Conservation (phyloP, 2,113 vertebrate genomes). For the Larimichthys crocea region DNA sequence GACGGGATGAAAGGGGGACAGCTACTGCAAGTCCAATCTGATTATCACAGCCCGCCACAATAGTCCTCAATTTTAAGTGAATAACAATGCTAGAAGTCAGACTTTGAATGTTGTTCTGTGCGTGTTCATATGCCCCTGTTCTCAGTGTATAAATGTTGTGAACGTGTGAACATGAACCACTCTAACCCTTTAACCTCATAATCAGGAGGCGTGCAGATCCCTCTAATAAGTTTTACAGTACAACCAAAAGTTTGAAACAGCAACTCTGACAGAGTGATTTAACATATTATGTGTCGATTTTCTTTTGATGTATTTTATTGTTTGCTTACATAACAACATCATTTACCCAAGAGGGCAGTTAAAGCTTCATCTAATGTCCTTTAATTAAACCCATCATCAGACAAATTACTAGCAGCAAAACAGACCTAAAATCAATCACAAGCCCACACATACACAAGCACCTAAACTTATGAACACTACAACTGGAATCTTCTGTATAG, state of each 20-base stretch:
- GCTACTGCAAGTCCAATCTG: neutral
- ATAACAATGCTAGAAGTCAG: neutral
- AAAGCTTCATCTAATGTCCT: constrained; percentile 9
- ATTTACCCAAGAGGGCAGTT: constrained; percentile 10
- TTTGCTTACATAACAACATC: neutral
- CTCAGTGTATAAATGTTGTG: neutral
- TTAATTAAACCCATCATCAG: constrained; percentile 17
- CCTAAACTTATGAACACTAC: neutral
- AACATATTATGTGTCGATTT: constrained; percentile 20
- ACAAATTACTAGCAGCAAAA: neutral
- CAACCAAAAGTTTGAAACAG: constrained; percentile 8
- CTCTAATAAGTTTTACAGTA: neutral
- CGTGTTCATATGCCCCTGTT: neutral
- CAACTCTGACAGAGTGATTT: neutral
- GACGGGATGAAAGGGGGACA: constrained; percentile 1
- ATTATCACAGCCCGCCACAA: neutral
- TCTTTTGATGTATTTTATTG: constrained; percentile 8
- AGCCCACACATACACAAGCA: constrained; percentile 9
- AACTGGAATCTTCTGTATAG: neutral
- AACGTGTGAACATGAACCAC: neutral
- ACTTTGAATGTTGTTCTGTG: neutral
- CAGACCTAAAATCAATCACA: neutral
- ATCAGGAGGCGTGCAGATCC: neutral
- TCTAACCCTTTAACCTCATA: neutral
- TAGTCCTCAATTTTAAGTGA: neutral